Percentiles rank a stretch among this genome's conserved stretches.
phyloP scores from a whole-genome alignment of 2,797 vertebrate species.

The Tarsius wallacei region DNA sequence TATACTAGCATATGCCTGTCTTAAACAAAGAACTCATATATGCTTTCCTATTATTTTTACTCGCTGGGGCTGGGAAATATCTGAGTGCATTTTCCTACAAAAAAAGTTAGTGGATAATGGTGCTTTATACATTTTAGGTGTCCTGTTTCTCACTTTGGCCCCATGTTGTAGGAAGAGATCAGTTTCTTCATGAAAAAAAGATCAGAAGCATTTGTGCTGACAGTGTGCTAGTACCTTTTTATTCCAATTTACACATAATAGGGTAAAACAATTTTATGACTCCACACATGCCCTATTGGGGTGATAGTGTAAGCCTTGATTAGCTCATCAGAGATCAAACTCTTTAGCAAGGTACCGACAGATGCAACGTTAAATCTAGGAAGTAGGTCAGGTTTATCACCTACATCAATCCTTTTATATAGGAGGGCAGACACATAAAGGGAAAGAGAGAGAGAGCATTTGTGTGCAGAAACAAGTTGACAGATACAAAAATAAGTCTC shows the following conservation, averaged over 20 bases:
- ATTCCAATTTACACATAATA: slow-evolving; percentile 86
- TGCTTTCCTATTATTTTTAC: slow-evolving; percentile 66
- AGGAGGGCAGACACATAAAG: slow-evolving; percentile 77
- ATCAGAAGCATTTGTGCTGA: slow-evolving; percentile 86
- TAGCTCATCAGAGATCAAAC: slow-evolving; percentile 90
- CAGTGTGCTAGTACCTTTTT: slow-evolving; percentile 75
- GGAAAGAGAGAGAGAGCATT: neutral
- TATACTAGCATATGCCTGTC: slow-evolving; percentile 25
- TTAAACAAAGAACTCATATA: neutral
- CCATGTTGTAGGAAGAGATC: slow-evolving; percentile 69
- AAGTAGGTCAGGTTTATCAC: slow-evolving; percentile 89
- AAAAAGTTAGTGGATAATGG: slow-evolving; percentile 42
- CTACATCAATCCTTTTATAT: slow-evolving; percentile 85
- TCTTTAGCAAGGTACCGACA: slow-evolving; percentile 87
- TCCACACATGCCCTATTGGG: slow-evolving; percentile 80
- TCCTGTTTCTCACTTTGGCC: slow-evolving; percentile 59
- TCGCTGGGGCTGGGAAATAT: slow-evolving; percentile 32
- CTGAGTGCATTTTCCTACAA: slow-evolving; percentile 56
- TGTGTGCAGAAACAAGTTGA: neutral
- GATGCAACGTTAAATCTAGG: slow-evolving; percentile 82
- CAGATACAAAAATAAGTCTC: slow-evolving; percentile 75
- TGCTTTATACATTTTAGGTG: slow-evolving; percentile 44
- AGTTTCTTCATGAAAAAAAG: slow-evolving; percentile 61
- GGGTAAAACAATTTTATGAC: slow-evolving; percentile 83
- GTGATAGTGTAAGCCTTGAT: slow-evolving; percentile 86